Conservation (phyloP, 1,140 invertebrate genomes). For the Argopecten irradians region DNA sequence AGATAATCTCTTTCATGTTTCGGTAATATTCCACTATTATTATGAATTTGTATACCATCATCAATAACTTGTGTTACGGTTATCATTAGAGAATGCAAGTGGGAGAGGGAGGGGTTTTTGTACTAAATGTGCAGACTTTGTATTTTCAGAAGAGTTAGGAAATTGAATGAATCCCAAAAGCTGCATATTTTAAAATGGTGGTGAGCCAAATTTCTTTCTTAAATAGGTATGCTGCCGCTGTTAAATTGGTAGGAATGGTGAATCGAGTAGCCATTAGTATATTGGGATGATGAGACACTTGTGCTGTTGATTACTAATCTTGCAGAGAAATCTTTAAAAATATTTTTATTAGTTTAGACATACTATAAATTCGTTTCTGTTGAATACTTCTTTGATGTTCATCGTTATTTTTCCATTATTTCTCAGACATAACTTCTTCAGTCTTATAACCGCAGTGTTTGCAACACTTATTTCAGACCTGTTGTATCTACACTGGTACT, state of each 20-base stretch:
- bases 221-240: slow-evolving; percentile 7
- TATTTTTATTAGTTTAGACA: no score
- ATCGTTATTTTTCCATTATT: no score
- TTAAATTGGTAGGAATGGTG: background rate
- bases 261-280: slow-evolving; percentile 21
- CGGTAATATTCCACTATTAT: no score
- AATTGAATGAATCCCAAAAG: background rate
- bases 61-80: no score
- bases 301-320: background rate
- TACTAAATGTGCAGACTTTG: background rate
- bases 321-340: background rate
- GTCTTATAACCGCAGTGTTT: slow-evolving; percentile 1
- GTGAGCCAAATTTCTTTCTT: background rate
- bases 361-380: no score
- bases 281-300: background rate
- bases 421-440: background rate
- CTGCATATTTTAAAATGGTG: background rate
- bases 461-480: background rate
- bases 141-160: background rate
- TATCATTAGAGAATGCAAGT: no score
- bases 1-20: no score
- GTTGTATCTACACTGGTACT: background rate
- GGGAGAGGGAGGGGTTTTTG: background rate
- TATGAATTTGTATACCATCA: no score
- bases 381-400: no score